A percentile compares a stretch with the other conserved stretches of the same genome.
These are phyloP conservation scores for Lasaia peninsularis DNA, from an alignment of 1,140 invertebrate genomes.

Conservation along the genomic window DNA sequence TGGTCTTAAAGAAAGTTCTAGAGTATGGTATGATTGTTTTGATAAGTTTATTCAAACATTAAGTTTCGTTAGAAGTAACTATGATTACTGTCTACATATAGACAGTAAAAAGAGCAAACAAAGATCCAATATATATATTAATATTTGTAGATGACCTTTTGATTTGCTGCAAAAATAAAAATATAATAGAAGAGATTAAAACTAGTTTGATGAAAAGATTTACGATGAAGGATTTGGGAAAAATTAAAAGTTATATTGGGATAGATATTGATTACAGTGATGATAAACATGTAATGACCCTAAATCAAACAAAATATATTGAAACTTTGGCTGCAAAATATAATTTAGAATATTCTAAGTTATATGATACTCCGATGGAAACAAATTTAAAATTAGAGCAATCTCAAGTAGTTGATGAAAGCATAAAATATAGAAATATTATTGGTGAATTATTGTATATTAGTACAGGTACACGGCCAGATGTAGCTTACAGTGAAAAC, in stretches of 20 bases:
- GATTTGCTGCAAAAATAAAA: conserved; percentile 35
- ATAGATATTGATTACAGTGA: conserved; percentile 45
- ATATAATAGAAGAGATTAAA: conserved; percentile 34
- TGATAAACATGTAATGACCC: conserved; percentile 35
- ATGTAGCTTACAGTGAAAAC: conserved; percentile 30
- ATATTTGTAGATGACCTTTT: conserved; percentile 21
- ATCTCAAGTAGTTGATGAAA: conserved; percentile 39
- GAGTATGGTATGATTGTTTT: conserved; percentile 45
- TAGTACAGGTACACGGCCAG: conserved; percentile 54
- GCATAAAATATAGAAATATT: conserved; percentile 44
- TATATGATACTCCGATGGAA: conserved; percentile 62
- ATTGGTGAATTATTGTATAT: conserved; percentile 57
- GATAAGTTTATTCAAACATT: conserved; percentile 30
- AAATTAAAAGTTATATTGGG: conserved; percentile 42
- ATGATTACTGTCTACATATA: conserved; percentile 37
- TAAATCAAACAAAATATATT: conserved; percentile 59
- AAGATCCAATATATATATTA: conserved; percentile 28
- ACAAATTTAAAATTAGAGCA: conserved; percentile 58
- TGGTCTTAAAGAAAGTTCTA: conserved; percentile 34
- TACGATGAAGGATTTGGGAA: conserved; percentile 44
- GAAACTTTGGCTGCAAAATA: conserved; percentile 53
- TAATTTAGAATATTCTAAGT: conserved; percentile 42
- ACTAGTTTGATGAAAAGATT: conserved; percentile 38
- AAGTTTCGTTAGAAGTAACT: conserved; percentile 30
- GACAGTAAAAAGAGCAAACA: conserved; percentile 27